phyloP scores from a whole-genome alignment of 2,113 vertebrate genomes.

The Brachyistius frenatus region DNA sequence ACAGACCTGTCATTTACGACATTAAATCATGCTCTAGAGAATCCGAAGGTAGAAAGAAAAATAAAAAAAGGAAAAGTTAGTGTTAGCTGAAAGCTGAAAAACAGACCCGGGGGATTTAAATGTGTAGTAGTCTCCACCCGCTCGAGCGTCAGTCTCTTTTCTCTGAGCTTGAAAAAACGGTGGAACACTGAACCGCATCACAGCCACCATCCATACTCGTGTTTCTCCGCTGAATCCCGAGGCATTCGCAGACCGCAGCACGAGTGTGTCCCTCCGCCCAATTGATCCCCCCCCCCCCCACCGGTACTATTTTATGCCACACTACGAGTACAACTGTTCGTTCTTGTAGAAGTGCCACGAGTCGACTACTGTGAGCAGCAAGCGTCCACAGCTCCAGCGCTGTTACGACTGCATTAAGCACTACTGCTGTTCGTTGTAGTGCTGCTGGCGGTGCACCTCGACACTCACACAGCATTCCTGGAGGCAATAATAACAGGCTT shows the following conservation, averaged over 20 bases:
- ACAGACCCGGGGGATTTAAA: conserved; percentile 86
- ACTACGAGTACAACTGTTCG: not conserved
- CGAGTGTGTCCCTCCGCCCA: conserved; percentile 73
- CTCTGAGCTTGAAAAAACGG: conserved; percentile 73
- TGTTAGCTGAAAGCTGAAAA: conserved; percentile 70
- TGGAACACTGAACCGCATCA: conserved; percentile 80
- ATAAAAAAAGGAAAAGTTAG: conserved; percentile 48
- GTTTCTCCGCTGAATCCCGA: conserved; percentile 81
- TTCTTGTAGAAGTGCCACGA: not conserved
- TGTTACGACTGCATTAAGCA: not conserved
- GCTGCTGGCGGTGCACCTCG: not conserved
- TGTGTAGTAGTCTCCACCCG: conserved; percentile 85
- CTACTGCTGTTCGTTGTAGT: not conserved
- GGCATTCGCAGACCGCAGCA: conserved; percentile 70
- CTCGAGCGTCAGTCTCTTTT: conserved; percentile 77
- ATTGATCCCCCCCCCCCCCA: not conserved
- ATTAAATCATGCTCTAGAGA: conserved; percentile 65
- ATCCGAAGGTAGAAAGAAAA: conserved; percentile 64
- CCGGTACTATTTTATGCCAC: conserved; percentile 52
- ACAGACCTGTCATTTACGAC: conserved; percentile 82
- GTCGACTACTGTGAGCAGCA: not conserved
- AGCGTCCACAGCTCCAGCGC: not conserved
- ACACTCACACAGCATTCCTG: not conserved
- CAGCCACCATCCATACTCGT: conserved; percentile 72
- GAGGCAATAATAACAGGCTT: not conserved